Percentiles rank a stretch among this genome's conserved stretches.
Evolutionary conservation across 2,113 vertebrate species (phyloP).

Genomic region (Rhea pennata): DNA sequence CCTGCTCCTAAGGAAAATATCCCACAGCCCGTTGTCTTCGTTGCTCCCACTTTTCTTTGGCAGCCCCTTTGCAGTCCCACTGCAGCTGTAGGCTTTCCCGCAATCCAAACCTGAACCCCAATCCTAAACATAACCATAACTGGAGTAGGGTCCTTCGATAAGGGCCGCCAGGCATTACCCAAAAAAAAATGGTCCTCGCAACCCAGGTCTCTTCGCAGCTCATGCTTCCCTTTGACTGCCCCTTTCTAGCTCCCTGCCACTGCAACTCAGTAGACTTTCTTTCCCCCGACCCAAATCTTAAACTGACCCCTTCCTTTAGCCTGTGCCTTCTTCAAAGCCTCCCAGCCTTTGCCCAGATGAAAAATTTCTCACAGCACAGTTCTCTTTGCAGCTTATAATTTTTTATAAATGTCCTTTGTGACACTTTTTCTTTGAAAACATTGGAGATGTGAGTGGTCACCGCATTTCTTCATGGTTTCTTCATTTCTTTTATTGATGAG

Average conservation of each 20-base stretch:
- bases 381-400: background rate
- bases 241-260: background rate
- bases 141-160: conserved; percentile 30
- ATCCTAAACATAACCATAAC: conserved; percentile 47
- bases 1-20: background rate
- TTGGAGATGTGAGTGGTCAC: background rate
- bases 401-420: background rate
- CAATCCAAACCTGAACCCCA: conserved; percentile 7
- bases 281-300: background rate
- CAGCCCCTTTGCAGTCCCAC: background rate
- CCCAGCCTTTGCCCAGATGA: background rate
- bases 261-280: background rate
- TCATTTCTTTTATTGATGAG: background rate
- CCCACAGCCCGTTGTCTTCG: background rate
- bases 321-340: background rate
- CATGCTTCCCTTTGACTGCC: background rate
- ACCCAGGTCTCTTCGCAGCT: background rate
- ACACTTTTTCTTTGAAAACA: background rate
- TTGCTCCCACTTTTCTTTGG: background rate
- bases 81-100: background rate
- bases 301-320: background rate
- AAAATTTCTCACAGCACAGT: background rate
- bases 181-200: background rate
- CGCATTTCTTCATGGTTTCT: too few species aligned
- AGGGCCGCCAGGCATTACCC: background rate